phyloP scores from a whole-genome alignment of 2,888 invertebrate genomes.

The Operophtera brumata region DNA sequence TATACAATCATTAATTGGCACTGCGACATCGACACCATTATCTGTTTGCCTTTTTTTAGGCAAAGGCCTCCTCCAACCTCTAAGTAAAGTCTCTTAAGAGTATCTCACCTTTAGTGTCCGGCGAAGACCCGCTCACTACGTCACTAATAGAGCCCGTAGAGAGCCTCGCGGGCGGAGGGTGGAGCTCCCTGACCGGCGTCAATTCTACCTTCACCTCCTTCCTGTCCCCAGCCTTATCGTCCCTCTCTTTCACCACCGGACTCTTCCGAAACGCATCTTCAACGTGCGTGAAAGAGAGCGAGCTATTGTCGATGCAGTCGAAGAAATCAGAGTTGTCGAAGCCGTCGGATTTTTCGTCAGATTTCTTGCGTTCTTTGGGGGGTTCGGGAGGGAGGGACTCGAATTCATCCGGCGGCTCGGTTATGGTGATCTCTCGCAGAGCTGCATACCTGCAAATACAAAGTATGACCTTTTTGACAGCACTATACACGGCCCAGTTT shows the following conservation, averaged over 20 bases:
- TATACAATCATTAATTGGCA: no score
- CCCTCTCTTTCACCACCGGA: slow-evolving; percentile 64
- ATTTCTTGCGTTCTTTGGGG: slow-evolving; percentile 75
- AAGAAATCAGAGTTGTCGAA: slow-evolving; percentile 78
- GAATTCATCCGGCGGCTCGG: slow-evolving; percentile 81
- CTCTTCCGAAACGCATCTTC: slow-evolving; percentile 77
- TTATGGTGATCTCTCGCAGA: slow-evolving; percentile 86
- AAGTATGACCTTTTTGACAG: no score
- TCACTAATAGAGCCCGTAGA: slow-evolving; percentile 84
- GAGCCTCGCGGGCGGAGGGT: slow-evolving; percentile 69
- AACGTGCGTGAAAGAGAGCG: slow-evolving; percentile 72
- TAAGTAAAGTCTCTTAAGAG: no score
- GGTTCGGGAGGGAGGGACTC: slow-evolving; percentile 71
- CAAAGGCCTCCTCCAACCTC: no score
- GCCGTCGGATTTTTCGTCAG: slow-evolving; percentile 76
- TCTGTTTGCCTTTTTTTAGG: no score
- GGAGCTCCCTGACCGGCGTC: slow-evolving; percentile 42
- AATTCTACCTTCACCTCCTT: slow-evolving; percentile 47
- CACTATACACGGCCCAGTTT: no score
- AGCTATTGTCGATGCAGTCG: slow-evolving; percentile 77
- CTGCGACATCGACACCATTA: no score
- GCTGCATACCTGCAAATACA: slow-evolving; percentile 84
- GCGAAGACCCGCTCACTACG: slow-evolving; percentile 83
- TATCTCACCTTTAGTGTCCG: slow-evolving; percentile 81
- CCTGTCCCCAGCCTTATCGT: slow-evolving; percentile 57